Evolutionary conservation across 2,888 invertebrate species (phyloP), one percentile per base, ranked within the genome.

Genomic region (Pyrocoelia pectoralis): DNA sequence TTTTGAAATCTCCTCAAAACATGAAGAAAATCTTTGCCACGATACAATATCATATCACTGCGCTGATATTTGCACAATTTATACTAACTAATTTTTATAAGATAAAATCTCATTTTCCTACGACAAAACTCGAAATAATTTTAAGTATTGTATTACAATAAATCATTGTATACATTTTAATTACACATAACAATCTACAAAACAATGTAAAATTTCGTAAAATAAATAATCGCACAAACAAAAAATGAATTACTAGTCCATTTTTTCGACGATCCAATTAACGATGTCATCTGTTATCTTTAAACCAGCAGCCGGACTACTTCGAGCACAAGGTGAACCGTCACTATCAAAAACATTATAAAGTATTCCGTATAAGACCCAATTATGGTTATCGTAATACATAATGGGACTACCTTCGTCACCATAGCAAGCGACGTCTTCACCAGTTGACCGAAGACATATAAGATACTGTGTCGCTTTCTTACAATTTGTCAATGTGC

Each of bases 401-500:
- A 52, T 52, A 10, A 61, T 40, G 1, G 61, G 61, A 19, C 52
- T 53, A 13, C 61, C 61, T 14, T 40, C 53, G 19, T 61, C 61
- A 2, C 61, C 61, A 40, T 40, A 40, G 14, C 61, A 61, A 5
- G 56, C 10, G 2, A 9, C 14, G 2, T 19, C 10, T 17, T 46
- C 28, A 5, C 40, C 18, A 8, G 56, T 41, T 3, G 18, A n/a
- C 15, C 46, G 0, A 13, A 61, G 12, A 43, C 61, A 61, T n/a
- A 56, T n/a, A 3, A 4, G 17, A 15, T 52, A 15, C 10, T 40
- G 38, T 8, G 2, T 14, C 4, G 3, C 1, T 3, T 5, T 50
- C 10, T 24, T 19, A 28, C 50, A 50, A n/a, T 13, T n/a, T 12
- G 13, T 18, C 18, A 46, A 1, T 15, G 46, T 17, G 15, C 18